phyloP scores from a whole-genome alignment of 2,797 vertebrate species.

The Pipistrellus kuhlii region DNA sequence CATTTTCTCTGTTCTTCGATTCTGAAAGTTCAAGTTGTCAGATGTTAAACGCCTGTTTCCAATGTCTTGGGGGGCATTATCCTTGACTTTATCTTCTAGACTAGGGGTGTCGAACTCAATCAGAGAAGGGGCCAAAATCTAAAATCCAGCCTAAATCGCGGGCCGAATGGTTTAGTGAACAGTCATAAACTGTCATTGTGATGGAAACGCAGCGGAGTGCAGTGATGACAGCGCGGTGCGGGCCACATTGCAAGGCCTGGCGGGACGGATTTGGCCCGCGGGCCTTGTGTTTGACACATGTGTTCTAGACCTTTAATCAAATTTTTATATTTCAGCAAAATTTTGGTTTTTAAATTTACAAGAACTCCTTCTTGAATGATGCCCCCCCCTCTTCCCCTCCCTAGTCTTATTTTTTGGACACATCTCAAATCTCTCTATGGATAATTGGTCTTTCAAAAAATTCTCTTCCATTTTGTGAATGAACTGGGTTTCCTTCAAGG shows the following conservation, averaged over 20 bases:
- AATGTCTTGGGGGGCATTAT: background rate
- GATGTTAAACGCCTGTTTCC: background rate
- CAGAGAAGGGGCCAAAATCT: no score
- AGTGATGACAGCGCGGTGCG: no score
- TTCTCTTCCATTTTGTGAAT: constrained; percentile 29
- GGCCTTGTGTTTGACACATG: no score
- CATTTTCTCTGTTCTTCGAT: background rate
- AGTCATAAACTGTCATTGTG: no score
- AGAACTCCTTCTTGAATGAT: background rate
- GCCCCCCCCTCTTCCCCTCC: background rate
- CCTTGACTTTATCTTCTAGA: constrained; percentile 22
- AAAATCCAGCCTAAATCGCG: no score
- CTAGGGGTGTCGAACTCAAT: no score
- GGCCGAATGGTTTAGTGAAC: no score
- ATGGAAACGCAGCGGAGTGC: no score
- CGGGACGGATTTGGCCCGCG: no score
- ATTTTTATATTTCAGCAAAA: constrained; percentile 21
- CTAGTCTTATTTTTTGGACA: background rate
- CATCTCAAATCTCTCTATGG: background rate
- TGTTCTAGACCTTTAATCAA: background rate
- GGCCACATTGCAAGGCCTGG: no score
- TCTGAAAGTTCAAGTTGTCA: background rate
- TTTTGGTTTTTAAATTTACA: background rate
- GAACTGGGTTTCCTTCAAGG: background rate
- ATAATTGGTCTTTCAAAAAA: background rate